A percentile compares a stretch with the other conserved stretches of the same genome.
These are phyloP conservation scores for Shargacucullia verbasci DNA, from an alignment of 2,888 invertebrate species.

Conservation along the genomic window DNA sequence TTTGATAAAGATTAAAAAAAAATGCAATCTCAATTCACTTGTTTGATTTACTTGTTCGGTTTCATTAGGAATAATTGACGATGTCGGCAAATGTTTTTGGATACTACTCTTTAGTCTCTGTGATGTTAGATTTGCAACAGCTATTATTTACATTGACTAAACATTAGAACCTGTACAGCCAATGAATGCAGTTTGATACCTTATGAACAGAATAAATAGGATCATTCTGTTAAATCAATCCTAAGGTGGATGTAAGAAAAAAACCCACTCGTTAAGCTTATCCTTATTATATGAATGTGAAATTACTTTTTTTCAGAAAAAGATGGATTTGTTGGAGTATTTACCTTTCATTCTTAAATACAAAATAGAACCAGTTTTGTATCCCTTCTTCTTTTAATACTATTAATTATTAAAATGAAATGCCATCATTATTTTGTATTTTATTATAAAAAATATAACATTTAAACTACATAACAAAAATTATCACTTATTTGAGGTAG, in stretches of 20 bases:
- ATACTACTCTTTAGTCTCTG: too few species aligned
- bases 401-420: constrained; percentile 73
- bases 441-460: constrained; percentile 43
- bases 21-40: constrained; percentile 39
- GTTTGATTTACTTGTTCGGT: not conserved
- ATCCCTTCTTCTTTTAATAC: constrained; percentile 66
- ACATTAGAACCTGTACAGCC: too few species aligned
- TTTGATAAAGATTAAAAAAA: constrained; percentile 10
- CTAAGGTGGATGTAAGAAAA: too few species aligned
- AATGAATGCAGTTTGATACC: too few species aligned
- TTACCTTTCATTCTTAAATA: constrained; percentile 25
- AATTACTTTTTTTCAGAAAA: not conserved
- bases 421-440: constrained; percentile 57
- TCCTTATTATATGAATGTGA: not conserved
- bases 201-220: too few species aligned
- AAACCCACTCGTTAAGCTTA: not conserved
- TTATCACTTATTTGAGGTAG: constrained; percentile 35
- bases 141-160: too few species aligned
- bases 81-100: too few species aligned
- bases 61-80: too few species aligned
- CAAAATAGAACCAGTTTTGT: constrained; percentile 61
- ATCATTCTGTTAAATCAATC: too few species aligned
- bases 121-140: too few species aligned
- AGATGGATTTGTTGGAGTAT: constrained; percentile 13
- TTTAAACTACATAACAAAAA: constrained; percentile 18